Percentiles rank a stretch among this genome's conserved stretches.
These are phyloP conservation scores for Gnathonemus longibarbis DNA, from an alignment of 2,113 vertebrate species.

Conservation along the genomic window DNA sequence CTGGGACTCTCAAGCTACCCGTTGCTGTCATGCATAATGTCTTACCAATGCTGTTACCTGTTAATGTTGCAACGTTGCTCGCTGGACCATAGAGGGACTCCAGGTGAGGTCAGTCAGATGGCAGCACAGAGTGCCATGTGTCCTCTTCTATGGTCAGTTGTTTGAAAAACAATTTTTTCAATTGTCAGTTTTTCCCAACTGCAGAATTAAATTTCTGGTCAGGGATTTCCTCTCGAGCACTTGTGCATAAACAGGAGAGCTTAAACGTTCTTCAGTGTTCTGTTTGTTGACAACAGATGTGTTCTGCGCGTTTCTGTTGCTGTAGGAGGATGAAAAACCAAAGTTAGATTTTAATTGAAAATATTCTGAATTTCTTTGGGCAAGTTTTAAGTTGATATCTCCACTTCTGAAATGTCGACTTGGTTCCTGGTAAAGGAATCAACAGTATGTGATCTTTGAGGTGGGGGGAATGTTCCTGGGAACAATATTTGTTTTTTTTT, in stretches of 20 bases:
- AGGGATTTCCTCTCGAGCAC: neutral
- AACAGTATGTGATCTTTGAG: neutral
- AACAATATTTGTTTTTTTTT: constrained; percentile 31
- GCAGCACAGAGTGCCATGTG: neutral
- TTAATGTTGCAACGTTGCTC: neutral
- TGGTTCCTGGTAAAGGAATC: neutral
- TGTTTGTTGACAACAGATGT: neutral
- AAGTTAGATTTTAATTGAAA: constrained; percentile 3
- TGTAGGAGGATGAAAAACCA: neutral
- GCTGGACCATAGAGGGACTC: neutral
- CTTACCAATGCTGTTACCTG: neutral
- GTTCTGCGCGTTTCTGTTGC: neutral
- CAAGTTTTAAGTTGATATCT: neutral
- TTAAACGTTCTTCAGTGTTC: neutral
- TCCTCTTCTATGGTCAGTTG: neutral
- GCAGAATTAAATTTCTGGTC: neutral
- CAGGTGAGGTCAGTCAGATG: neutral
- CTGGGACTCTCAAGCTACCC: neutral
- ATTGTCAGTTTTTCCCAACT: neutral
- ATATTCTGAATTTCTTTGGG: neutral
- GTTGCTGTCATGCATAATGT: neutral
- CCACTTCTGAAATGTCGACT: neutral
- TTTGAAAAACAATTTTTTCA: neutral
- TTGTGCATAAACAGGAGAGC: neutral
- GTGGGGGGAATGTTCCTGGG: constrained; percentile 6